These are phyloP conservation scores for Criorhina ranunculi DNA, from an alignment of 2,888 invertebrate species.

Conservation along the genomic window DNA sequence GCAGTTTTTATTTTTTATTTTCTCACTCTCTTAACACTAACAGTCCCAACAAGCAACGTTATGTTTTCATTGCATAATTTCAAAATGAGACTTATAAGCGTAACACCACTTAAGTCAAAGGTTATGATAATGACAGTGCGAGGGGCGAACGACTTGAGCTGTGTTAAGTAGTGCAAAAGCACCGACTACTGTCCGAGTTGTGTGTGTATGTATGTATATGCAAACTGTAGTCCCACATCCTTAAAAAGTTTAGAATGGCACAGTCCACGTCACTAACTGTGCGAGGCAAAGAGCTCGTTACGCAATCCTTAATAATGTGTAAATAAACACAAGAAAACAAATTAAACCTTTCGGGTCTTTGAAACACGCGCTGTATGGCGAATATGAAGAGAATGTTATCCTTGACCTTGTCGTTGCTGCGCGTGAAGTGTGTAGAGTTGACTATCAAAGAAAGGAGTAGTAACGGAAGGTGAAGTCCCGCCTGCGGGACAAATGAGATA, in stretches of 20 bases:
- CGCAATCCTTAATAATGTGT: conserved; percentile 27
- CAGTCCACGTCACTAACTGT: neutral
- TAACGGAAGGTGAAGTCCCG: neutral
- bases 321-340: conserved; percentile 22
- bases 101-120: conserved; percentile 33
- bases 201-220: conserved; percentile 3
- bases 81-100: conserved; percentile 30
- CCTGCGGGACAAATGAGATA: neutral
- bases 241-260: conserved; percentile 4
- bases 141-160: conserved; percentile 7
- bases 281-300: neutral
- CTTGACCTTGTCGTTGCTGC: conserved; percentile 23
- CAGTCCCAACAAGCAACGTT: neutral
- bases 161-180: conserved; percentile 8
- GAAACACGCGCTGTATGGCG: neutral
- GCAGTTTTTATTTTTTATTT: neutral
- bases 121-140: conserved; percentile 35
- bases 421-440: conserved; percentile 9
- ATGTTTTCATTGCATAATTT: conserved; percentile 25
- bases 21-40: neutral
- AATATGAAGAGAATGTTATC: conserved; percentile 1
- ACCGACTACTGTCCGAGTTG: conserved; percentile 1
- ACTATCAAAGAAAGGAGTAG: neutral
- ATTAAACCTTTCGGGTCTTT: conserved; percentile 21
- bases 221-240: neutral